Evolutionary conservation across 2,113 vertebrate genomes (phyloP), one percentile per base, ranked within the genome.

Genomic region (Cinclus cinclus): DNA sequence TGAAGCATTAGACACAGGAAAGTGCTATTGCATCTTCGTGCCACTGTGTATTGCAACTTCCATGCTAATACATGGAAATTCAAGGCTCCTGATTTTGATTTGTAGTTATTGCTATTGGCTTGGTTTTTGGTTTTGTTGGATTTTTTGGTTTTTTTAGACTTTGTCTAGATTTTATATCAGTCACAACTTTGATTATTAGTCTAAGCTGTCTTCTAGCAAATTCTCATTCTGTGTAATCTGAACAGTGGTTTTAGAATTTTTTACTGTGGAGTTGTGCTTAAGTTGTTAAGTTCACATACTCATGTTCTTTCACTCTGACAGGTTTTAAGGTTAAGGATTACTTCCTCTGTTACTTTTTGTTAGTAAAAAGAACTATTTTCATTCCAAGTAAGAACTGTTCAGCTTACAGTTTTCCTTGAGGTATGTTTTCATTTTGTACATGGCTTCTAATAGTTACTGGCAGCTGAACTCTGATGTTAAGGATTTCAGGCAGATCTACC

Each of bases 271-370:
- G 53, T 47, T 4, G 2, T 60, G 35, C 35, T 37, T 37, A 37
- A 37, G 35, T 37, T 37, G 35, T 37, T 37, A 37, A 37, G 35
- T 37, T 88, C 71, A 71, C 15, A 22, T 67, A 63, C 65, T 81
- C 59, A 18, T 33, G 20, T 68, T 90, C 4, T 3, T 55, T 88
- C 17, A 22, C 70, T 94, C 68, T 24, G 27, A 74, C 49, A 58
- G 41, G 30, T 86, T 90, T 94, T 94, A 88, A 93, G 59, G 46
- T 76, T 77, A 69, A 94, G 35, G 55, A 76, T 92, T 83, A 30
- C 60, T 90, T 88, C 28, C 49, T 82, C 37, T 85, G 62, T 80
- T 95, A 81, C 52, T 77, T 90, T 91, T 25, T 93, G n/a, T 77
- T 81, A 83, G 60, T 65, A 83, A 69, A 83, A 93, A 77, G 27